Evolutionary conservation across 2,113 vertebrate genomes (phyloP).

Genomic region (Halcyon senegalensis): DNA sequence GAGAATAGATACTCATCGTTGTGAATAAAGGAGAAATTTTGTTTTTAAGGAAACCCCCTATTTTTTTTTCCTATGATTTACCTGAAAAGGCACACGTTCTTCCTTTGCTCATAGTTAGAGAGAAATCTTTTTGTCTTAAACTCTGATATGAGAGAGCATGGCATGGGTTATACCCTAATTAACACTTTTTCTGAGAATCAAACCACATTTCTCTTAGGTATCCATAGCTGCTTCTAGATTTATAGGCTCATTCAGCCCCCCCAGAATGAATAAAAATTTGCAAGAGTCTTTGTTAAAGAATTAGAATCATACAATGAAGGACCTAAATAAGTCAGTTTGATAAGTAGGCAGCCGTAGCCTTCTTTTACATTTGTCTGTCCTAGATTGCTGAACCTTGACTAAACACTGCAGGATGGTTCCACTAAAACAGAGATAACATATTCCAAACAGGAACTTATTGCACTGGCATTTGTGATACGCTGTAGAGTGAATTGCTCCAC

Average conservation of each 20-base stretch:
- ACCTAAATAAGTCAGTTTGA: constrained; percentile 5
- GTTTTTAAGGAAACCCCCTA: not conserved
- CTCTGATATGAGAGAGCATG: not conserved
- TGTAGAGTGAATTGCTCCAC: constrained; percentile 9
- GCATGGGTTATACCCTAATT: not conserved
- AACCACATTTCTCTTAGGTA: not conserved
- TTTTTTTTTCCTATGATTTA: not conserved
- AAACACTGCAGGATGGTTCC: constrained; percentile 7
- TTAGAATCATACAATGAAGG: not conserved
- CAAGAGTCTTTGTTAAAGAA: not conserved
- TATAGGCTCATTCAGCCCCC: not conserved
- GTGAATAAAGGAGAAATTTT: not conserved
- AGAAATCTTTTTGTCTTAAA: not conserved
- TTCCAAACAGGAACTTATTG: constrained; percentile 31
- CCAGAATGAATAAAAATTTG: not conserved
- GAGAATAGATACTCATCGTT: not conserved
- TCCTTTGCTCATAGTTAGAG: not conserved
- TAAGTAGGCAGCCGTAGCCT: not conserved
- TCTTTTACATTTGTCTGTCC: constrained; percentile 13
- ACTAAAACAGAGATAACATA: constrained; percentile 26
- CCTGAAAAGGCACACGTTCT: not conserved
- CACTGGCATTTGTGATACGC: constrained; percentile 23
- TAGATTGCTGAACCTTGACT: constrained; percentile 12
- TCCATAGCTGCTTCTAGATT: not conserved
- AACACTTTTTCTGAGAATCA: not conserved